Percentiles rank a stretch among this genome's conserved stretches.
phyloP scores from a whole-genome alignment of 2,113 vertebrate species.

The Callopanchax toddi region DNA sequence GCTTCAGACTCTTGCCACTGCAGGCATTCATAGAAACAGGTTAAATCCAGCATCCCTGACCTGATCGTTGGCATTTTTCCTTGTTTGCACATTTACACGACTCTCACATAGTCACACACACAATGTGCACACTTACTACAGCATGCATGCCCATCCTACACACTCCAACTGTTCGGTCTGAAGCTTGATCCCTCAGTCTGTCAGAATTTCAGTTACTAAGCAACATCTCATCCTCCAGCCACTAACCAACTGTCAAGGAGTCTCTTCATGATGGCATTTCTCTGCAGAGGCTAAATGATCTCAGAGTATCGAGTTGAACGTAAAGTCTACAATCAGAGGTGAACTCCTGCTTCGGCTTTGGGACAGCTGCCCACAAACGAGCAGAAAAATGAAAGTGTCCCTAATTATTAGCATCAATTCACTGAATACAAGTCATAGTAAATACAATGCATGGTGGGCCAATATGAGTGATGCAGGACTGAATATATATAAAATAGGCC shows the following conservation, averaged over 20 bases:
- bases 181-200: slow-evolving; percentile 59
- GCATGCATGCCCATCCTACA: slow-evolving; percentile 49
- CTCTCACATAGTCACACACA: background rate
- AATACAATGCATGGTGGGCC: slow-evolving; percentile 18
- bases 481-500: too few relatives aligned
- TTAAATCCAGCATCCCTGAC: slow-evolving; percentile 3
- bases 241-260: slow-evolving; percentile 56
- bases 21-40: background rate
- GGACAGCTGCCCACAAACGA: slow-evolving; percentile 12
- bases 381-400: background rate
- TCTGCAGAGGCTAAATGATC: slow-evolving; percentile 33
- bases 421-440: background rate
- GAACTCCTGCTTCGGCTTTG: background rate
- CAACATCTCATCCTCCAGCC: slow-evolving; percentile 64
- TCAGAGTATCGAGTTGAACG: background rate
- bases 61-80: slow-evolving; percentile 2
- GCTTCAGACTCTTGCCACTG: slow-evolving; percentile 6
- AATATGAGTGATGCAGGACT: background rate
- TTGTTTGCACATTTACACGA: slow-evolving; percentile 12
- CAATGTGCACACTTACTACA: slow-evolving; percentile 32
- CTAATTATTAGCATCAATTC: background rate
- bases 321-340: background rate
- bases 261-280: slow-evolving; percentile 41
- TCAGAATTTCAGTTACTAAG: slow-evolving; percentile 68
- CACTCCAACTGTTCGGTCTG: slow-evolving; percentile 55